Percentiles rank a stretch among this genome's conserved stretches.
These are phyloP conservation scores for Scrobipalpa atriplicella DNA, from an alignment of 2,888 invertebrate genomes.

Conservation along the genomic window DNA sequence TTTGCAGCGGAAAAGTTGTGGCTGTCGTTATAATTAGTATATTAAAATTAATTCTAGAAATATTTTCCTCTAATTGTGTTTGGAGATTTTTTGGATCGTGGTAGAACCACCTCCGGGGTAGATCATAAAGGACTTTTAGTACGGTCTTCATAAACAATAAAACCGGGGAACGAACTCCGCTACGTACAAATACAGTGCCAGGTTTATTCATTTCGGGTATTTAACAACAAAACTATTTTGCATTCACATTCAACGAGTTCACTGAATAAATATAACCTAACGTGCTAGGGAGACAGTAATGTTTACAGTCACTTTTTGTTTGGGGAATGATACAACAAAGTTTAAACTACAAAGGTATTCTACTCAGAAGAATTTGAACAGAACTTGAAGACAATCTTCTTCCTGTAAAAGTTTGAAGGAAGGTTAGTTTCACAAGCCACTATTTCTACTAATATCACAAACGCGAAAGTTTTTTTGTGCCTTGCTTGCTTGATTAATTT, in stretches of 20 bases:
- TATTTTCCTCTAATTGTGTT: too few relatives aligned
- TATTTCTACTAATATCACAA: too few relatives aligned
- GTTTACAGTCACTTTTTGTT: background rate
- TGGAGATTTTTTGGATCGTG: too few relatives aligned
- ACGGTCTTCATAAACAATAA: constrained; percentile 6
- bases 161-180: background rate
- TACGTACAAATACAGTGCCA: background rate
- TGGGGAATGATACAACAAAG: background rate
- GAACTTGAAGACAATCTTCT: too few relatives aligned
- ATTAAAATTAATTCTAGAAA: too few relatives aligned
- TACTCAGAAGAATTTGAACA: background rate
- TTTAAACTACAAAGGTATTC: background rate
- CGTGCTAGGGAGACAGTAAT: background rate
- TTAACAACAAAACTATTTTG: constrained; percentile 1
- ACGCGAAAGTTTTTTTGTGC: too few relatives aligned
- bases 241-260: background rate
- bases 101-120: background rate
- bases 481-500: too few relatives aligned
- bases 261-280: constrained; percentile 4
- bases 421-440: too few relatives aligned
- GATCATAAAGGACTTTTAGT: background rate
- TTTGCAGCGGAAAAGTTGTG: too few relatives aligned
- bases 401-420: too few relatives aligned
- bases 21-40: too few relatives aligned
- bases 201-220: constrained; percentile 6